Evolutionary conservation across 2,888 invertebrate species (phyloP).

Genomic region (Eurois occulta): DNA sequence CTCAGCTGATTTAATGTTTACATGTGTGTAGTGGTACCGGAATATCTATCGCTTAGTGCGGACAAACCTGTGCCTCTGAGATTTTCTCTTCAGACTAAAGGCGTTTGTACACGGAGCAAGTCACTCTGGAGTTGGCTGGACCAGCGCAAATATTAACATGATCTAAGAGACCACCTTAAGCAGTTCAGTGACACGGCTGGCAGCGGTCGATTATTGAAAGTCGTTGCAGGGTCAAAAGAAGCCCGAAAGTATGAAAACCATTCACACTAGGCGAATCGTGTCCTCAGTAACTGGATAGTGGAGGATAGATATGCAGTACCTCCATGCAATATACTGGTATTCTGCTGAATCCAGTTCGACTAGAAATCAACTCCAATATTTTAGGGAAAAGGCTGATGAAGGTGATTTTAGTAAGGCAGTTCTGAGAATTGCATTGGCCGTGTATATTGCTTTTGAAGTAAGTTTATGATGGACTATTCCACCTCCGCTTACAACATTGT

Average conservation of each 20-base stretch:
- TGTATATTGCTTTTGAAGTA: background rate
- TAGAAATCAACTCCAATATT: background rate
- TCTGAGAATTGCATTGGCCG: no score
- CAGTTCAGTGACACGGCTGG: background rate
- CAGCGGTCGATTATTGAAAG: no score
- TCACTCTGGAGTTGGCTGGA: background rate
- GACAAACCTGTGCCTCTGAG: constrained; percentile 39
- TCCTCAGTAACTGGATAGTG: background rate
- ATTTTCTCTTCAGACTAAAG: constrained; percentile 39
- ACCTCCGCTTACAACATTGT: background rate
- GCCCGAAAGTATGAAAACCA: background rate
- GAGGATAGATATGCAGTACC: background rate
- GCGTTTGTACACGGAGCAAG: background rate
- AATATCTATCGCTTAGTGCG: constrained; percentile 52
- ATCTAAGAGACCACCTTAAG: background rate
- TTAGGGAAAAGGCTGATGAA: background rate
- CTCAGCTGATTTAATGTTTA: constrained; percentile 65
- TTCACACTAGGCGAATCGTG: background rate
- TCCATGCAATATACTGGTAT: background rate
- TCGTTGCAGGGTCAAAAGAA: background rate
- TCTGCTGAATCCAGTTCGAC: background rate
- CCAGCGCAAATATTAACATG: background rate
- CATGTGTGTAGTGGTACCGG: constrained; percentile 43
- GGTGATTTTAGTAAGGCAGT: no score
- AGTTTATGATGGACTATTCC: background rate